A percentile compares a stretch with the other conserved stretches of the same genome.
These are phyloP conservation scores for Phoebastria nigripes DNA, from an alignment of 2,797 vertebrate species.

Conservation along the genomic window DNA sequence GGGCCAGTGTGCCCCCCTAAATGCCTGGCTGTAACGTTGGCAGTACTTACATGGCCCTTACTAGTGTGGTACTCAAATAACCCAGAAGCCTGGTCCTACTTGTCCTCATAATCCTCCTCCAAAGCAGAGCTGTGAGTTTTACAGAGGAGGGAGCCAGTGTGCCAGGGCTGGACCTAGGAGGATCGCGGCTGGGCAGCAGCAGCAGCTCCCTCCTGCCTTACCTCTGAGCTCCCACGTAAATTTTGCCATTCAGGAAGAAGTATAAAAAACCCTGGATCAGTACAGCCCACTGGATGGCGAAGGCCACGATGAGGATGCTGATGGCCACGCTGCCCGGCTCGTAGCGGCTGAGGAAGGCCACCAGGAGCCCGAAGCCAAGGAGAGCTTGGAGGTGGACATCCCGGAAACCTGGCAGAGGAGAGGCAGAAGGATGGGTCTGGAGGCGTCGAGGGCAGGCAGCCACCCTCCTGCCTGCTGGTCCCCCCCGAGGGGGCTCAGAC, in stretches of 20 bases:
- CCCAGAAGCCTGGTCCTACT: background rate
- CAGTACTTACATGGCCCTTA: background rate
- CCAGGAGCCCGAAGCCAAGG: conserved; percentile 89
- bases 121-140: background rate
- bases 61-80: background rate
- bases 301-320: conserved; percentile 86
- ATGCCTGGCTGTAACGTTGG: background rate
- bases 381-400: conserved; percentile 89
- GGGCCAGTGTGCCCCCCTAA: background rate
- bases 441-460: background rate
- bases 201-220: conserved; percentile 42
- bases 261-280: conserved; percentile 88
- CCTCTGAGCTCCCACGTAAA: conserved; percentile 85
- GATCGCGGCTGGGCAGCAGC: fast-evolving
- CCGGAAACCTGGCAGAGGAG: conserved; percentile 79
- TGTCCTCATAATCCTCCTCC: background rate
- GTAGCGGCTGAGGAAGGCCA: conserved; percentile 88
- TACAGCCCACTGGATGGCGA: conserved; percentile 88
- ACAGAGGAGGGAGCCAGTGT: background rate
- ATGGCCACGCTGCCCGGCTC: conserved; percentile 83
- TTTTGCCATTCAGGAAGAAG: conserved; percentile 76
- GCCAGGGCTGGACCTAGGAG: background rate
- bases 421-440: background rate
- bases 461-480: background rate
- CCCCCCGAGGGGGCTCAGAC: fast-evolving